Evolutionary conservation across 2,797 vertebrate genomes (phyloP), one percentile per base, ranked within the genome.

Genomic region (Acanthurus leucopareius): DNA sequence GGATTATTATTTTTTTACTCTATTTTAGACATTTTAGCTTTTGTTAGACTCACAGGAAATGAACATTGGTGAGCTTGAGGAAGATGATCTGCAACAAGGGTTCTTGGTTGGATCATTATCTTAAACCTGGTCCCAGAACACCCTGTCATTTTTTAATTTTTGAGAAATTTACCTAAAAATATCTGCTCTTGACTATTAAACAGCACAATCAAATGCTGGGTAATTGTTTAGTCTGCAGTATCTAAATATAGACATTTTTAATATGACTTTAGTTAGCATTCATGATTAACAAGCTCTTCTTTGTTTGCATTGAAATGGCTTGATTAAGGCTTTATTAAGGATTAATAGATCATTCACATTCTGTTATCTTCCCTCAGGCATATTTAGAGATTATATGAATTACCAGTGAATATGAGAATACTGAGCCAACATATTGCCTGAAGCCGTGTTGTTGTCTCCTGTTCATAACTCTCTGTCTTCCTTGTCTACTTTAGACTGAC

Each of bases 361-460:
- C 44, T 71, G 61, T 67, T 56, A 7, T 70, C 65, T 63, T 67
- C n/a, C 32, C 63, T 15, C 42, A 44, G 58, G 42, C 45, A 2
- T 44, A 28, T 73, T 62, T 58, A 65, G 45, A 69, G 54, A 73
- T 75, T 35, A 73, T 44, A 17, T 53, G 28, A 61, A 64, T 40
- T 13, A 65, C 35, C 62, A 16, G 42, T 7, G 10, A 32, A 63
- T 10, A n/a, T 63, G 54, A 69, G 40, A 38, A 69, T 4, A 48
- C 15, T 57, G 48, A 73, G 25, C 19, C 45, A 69, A 61, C 65
- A 63, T 38, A 17, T 19, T 20, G 58, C 53, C 38, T 20, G 48
- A 44, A 49, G 70, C 38, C 0, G 0, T 8, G 47, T 28, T 28
- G 7, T n/a, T 48, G 15, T 70, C 72, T 63, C 19, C 7, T 63